Base-by-base conservation (phyloP, 1,140 invertebrate genomes). In the Cyclina sinensis region DNA sequence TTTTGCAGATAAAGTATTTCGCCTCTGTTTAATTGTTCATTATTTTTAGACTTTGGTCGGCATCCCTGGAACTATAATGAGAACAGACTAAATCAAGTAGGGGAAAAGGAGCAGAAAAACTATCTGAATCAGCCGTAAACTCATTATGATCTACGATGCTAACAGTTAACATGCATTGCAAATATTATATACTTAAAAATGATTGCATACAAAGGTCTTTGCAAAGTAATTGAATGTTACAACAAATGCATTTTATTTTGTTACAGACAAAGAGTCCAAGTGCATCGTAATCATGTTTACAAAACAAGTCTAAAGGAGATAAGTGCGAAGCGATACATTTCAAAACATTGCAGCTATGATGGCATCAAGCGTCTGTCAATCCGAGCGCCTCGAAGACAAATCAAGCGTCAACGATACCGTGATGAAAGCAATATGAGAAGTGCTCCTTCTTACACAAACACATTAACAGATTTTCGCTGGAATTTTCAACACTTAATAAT, bases 401-500 rank as follows among this genome's bases (percentile, higher is more conserved):
- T 87, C 85, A 87, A 87, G 73, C 76, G 74, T 87, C 74, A 80
- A 76, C 39, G 85, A 80, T 79, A 70, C 59, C 35, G 51, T 65
- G 85, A 48, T 78, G 85, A 87, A 79, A 87, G 85, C 21, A 32
- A 80, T 39, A 65, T 65, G 85, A 80, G 59, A 68, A 76, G 54
- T 27, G 48, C 43, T n/a, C 39, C 73, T 68, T 14, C 59, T 80
- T 87, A 80, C 74, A 78, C 76, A 87, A 87, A 87, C 85, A 87
- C 85, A 87, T 87, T 87, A 87, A 87, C 85, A 87, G 85, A 87
- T 87, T 80, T 80, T 87, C 85, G 37, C 37, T 43, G 57, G 27
- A 80, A 54, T 32, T 87, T 87, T 87, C 85, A 87, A 79, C 85
- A 87, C 85, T 62, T 86, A 86, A 86, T 86, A 86, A 86, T 86